These are phyloP conservation scores for Montipora cactus DNA, from an alignment of 64 coral and sea anemone species.

Conservation along the genomic window DNA sequence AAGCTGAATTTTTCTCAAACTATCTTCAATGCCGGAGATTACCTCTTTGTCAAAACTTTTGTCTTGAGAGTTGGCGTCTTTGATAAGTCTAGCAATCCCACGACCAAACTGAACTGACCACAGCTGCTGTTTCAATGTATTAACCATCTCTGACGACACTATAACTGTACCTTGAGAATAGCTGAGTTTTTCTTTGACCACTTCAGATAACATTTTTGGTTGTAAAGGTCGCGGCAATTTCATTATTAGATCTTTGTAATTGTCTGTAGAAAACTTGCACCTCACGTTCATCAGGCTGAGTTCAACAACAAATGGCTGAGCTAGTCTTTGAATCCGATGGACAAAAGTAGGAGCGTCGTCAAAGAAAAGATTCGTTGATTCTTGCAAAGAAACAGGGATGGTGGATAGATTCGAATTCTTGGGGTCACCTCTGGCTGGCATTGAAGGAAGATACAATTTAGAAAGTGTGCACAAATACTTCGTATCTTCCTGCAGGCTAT, in stretches of 20 bases:
- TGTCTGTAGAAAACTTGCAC: background rate
- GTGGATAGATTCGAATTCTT: background rate
- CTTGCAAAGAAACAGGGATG: conserved; percentile 2
- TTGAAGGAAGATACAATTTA: conserved; percentile 11
- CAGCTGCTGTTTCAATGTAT: conserved; percentile 1
- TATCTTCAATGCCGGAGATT: background rate
- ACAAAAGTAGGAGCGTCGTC: conserved; percentile 40
- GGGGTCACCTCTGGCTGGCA: background rate
- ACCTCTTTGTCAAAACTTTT: background rate
- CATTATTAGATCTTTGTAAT: conserved; percentile 32
- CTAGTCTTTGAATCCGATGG: conserved; percentile 23
- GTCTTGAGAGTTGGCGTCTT: background rate
- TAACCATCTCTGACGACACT: background rate
- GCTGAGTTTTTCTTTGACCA: conserved; percentile 24
- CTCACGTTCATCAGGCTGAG: background rate
- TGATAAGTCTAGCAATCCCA: background rate
- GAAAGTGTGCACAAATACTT: background rate
- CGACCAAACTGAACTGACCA: background rate
- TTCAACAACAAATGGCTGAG: conserved; percentile 8
- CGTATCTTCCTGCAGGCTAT: background rate
- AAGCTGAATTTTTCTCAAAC: background rate
- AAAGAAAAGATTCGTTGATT: conserved; percentile 41
- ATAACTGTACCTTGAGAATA: background rate
- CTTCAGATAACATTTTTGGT: conserved; percentile 48
- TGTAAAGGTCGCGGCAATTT: conserved; percentile 40